phyloP scores from a whole-genome alignment of 2,888 invertebrate genomes.

The Leptinotarsa haldemani region DNA sequence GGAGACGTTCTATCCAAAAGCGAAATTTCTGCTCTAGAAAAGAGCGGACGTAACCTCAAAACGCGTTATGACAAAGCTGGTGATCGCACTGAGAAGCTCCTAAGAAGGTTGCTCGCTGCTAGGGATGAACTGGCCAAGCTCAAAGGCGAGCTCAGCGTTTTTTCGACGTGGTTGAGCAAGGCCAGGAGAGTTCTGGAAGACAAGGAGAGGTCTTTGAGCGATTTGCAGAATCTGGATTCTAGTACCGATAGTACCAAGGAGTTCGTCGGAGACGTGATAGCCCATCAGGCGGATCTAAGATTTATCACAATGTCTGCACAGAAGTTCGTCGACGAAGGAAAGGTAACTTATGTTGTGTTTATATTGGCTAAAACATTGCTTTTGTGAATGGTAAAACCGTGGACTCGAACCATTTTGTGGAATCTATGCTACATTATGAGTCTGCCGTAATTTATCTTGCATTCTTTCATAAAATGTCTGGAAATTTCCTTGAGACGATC shows the following conservation, averaged over 20 bases:
- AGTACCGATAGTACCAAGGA: slow-evolving; percentile 86
- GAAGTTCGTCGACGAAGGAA: slow-evolving; percentile 95
- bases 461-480: no score
- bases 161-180: slow-evolving; percentile 86
- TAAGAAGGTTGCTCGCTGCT: slow-evolving; percentile 80
- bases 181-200: slow-evolving; percentile 85
- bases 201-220: slow-evolving; percentile 84
- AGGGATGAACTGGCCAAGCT: slow-evolving; percentile 91
- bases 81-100: slow-evolving; percentile 82
- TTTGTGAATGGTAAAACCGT: no score
- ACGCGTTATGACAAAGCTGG: slow-evolving; percentile 84
- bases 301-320: slow-evolving; percentile 97
- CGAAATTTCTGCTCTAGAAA: slow-evolving; percentile 88
- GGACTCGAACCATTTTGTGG: no score
- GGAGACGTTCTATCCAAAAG: slow-evolving; percentile 89
- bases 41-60: slow-evolving; percentile 85
- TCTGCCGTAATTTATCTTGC: background rate
- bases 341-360: slow-evolving; percentile 68
- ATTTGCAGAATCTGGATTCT: slow-evolving; percentile 77
- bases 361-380: background rate
- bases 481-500: no score
- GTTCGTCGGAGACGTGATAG: slow-evolving; percentile 92
- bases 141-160: slow-evolving; percentile 82
- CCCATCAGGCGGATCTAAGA: slow-evolving; percentile 94
- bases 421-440: no score